phyloP scores from a whole-genome alignment of 2,113 vertebrate species.

The Clarias magur region DNA sequence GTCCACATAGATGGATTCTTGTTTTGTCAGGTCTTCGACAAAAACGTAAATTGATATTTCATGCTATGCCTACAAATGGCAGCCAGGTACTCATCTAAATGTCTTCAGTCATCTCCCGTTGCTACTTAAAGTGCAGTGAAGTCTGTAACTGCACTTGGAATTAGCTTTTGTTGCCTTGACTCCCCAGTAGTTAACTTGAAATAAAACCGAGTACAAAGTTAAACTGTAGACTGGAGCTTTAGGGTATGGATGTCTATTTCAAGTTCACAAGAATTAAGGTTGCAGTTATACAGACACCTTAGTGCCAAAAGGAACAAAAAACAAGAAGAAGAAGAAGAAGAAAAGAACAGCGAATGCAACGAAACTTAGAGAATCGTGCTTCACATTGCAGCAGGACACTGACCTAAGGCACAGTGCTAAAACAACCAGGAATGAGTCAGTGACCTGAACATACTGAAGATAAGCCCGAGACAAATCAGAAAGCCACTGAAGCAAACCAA shows the following conservation, averaged over 20 bases:
- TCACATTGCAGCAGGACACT: neutral
- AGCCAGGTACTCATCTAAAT: slow-evolving; percentile 19
- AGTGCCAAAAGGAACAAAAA: neutral
- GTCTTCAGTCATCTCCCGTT: neutral
- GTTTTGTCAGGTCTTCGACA: neutral
- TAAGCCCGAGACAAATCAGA: neutral
- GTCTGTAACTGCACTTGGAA: slow-evolving; percentile 1
- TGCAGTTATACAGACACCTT: neutral
- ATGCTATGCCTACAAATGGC: slow-evolving; percentile 9
- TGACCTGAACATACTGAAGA: slow-evolving; percentile 16
- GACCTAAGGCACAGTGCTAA: neutral
- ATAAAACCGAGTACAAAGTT: neutral
- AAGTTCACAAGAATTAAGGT: neutral
- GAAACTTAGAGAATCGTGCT: neutral
- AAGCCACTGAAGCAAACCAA: neutral
- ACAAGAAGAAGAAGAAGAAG: neutral
- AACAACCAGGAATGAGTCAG: slow-evolving; percentile 22
- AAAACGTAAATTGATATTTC: neutral
- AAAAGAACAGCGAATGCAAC: slow-evolving; percentile 1
- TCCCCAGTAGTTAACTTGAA: neutral
- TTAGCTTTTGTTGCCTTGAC: neutral
- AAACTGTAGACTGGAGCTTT: slow-evolving; percentile 7
- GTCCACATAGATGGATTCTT: neutral
- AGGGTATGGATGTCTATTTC: neutral
- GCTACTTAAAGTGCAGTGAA: neutral